Percentiles rank a stretch among this genome's conserved stretches.
phyloP scores from a whole-genome alignment of 2,888 invertebrate species.

The Adineta ricciae region DNA sequence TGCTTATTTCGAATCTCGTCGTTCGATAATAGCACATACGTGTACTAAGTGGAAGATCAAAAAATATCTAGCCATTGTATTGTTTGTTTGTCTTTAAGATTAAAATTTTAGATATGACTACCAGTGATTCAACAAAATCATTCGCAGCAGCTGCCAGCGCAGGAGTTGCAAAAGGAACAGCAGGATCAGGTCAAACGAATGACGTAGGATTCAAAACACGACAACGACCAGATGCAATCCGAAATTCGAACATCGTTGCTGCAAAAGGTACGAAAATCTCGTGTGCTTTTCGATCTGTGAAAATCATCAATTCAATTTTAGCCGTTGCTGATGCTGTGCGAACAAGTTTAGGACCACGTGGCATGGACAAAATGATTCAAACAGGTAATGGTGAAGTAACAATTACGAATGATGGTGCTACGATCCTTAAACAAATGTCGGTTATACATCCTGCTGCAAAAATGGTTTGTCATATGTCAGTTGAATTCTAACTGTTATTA shows the following conservation, averaged over 20 bases:
- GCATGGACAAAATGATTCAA: conserved; percentile 99
- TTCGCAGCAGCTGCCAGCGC: background rate
- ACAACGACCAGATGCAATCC: conserved; percentile 29
- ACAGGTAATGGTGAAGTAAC: conserved; percentile 91
- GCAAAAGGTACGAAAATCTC: conserved; percentile 64
- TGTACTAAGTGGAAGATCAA: background rate
- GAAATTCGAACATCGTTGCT: conserved; percentile 30
- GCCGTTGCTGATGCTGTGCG: conserved; percentile 97
- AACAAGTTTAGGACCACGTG: conserved; percentile 91
- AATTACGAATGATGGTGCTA: conserved; percentile 98
- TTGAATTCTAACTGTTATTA: background rate
- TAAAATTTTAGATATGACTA: background rate
- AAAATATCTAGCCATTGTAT: background rate
- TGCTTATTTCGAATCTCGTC: background rate
- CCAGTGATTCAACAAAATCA: background rate
- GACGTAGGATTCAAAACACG: conserved; percentile 26
- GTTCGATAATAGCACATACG: background rate
- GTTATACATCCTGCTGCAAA: conserved; percentile 96
- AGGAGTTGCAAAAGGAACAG: background rate
- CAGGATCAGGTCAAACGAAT: background rate
- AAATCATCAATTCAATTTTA: conserved; percentile 44
- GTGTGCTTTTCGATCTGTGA: conserved; percentile 31
- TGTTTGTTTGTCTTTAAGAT: conserved; percentile 2
- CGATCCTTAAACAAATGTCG: conserved; percentile 95
- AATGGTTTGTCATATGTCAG: conserved; percentile 55